Conservation (phyloP, 2,888 invertebrate species). For the Rambutsinella grinnellia region DNA sequence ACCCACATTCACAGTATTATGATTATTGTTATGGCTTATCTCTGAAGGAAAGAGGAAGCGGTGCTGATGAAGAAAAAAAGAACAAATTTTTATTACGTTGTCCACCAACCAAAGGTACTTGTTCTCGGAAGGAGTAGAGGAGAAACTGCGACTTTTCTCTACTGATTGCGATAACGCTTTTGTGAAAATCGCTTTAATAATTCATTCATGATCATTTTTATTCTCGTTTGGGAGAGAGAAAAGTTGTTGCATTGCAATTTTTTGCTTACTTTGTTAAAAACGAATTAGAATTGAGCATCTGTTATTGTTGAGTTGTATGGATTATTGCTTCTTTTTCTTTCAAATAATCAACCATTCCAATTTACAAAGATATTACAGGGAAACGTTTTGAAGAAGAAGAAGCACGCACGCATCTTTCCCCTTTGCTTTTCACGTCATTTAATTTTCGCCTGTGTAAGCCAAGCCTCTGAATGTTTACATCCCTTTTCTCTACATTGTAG, state of each 20-base stretch:
- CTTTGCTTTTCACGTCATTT: constrained; percentile 20
- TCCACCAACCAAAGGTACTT: constrained; percentile 2
- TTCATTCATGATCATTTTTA: constrained; percentile 28
- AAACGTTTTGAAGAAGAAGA: constrained; percentile 37
- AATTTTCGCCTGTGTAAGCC: constrained; percentile 35
- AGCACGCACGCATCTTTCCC: constrained; percentile 34
- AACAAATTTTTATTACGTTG: too few relatives aligned
- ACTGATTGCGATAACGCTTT: not conserved
- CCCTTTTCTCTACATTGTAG: constrained; percentile 11
- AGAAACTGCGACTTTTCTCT: not conserved
- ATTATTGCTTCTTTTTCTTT: constrained; percentile 13
- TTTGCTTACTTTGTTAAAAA: constrained; percentile 8
- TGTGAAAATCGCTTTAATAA: constrained; percentile 22
- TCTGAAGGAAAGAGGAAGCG: constrained; percentile 6
- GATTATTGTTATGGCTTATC: constrained; percentile 41
- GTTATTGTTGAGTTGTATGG: constrained; percentile 8
- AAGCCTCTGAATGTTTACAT: constrained; percentile 24
- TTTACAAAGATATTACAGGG: constrained; percentile 2
- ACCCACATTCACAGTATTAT: constrained; percentile 36
- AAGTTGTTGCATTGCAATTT: not conserved
- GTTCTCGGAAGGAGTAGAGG: constrained; percentile 22
- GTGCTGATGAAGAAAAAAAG: too few relatives aligned
- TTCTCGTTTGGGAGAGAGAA: too few relatives aligned
- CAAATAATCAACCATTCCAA: not conserved
- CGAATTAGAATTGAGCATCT: constrained; percentile 29